Evolutionary conservation across 2,113 vertebrate species (phyloP).

Genomic region (Theristicus caerulescens): DNA sequence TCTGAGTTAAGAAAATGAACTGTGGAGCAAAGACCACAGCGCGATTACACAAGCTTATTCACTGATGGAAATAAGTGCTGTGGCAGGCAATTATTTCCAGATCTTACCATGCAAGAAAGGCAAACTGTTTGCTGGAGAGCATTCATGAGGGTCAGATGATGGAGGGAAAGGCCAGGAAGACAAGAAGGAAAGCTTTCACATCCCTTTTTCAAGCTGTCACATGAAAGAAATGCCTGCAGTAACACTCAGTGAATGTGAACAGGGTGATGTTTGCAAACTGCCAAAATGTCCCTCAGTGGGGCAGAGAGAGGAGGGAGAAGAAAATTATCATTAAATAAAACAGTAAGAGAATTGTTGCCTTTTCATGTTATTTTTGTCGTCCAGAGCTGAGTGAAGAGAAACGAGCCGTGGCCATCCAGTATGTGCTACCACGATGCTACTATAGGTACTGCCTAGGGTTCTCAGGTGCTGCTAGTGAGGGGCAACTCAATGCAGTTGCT

Average conservation of each 20-base stretch:
- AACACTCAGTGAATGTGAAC: conserved; percentile 51
- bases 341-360: not conserved
- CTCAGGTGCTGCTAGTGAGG: not conserved
- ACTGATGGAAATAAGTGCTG: conserved; percentile 38
- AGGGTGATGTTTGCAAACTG: conserved; percentile 27
- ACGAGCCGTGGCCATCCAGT: accelerated
- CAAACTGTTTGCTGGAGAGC: conserved; percentile 52
- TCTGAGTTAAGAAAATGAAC: conserved; percentile 57
- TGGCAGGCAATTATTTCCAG: conserved; percentile 63
- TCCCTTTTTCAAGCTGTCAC: conserved; percentile 64
- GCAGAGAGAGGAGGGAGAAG: not conserved
- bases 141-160: conserved; percentile 51
- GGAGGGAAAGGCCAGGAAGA: conserved; percentile 36
- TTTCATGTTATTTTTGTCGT: not conserved
- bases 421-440: not conserved
- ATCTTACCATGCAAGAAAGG: conserved; percentile 44
- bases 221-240: conserved; percentile 58
- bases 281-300: not conserved
- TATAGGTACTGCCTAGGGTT: not conserved
- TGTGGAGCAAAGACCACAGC: conserved; percentile 18
- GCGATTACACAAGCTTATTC: conserved; percentile 41
- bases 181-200: conserved; percentile 56
- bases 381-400: not conserved
- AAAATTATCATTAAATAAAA: conserved; percentile 15
- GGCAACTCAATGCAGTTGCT: accelerated